Evolutionary conservation across 2,888 invertebrate genomes (phyloP).

Genomic region (Leptarthrus brevirostris): DNA sequence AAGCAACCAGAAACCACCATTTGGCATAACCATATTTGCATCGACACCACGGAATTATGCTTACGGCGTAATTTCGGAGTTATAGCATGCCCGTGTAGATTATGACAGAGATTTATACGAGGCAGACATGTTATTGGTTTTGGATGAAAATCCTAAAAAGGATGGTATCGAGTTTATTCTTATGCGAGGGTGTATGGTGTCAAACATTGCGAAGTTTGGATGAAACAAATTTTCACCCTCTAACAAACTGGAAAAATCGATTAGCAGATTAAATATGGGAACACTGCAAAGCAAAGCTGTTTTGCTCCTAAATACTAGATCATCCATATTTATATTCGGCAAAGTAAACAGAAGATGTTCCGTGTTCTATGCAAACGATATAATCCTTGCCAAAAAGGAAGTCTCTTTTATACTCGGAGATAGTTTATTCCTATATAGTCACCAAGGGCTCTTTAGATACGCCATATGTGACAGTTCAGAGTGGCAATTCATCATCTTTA

Average conservation of each 20-base stretch:
- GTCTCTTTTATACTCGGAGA: neutral
- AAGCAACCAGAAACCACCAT: constrained; percentile 18
- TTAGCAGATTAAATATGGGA: constrained; percentile 38
- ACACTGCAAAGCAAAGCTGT: neutral
- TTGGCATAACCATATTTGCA: constrained; percentile 49
- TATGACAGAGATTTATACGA: constrained; percentile 13
- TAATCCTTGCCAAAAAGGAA: constrained; percentile 33
- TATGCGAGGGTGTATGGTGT: neutral
- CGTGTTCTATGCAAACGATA: constrained; percentile 27
- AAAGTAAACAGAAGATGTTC: constrained; percentile 24
- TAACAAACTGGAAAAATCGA: constrained; percentile 5
- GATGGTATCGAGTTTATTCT: constrained; percentile 11
- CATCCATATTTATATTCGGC: constrained; percentile 29
- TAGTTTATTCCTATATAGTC: neutral
- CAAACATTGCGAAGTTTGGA: too few species aligned
- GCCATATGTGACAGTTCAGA: constrained; percentile 43
- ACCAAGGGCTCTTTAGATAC: neutral
- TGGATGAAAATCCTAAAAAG: neutral
- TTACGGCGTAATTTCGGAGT: constrained; percentile 19
- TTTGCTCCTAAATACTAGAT: constrained; percentile 1
- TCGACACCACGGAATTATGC: constrained; percentile 48
- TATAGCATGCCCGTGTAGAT: neutral
- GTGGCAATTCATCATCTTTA: constrained; percentile 31
- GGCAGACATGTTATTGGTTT: neutral
- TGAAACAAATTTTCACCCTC: neutral